Evolutionary conservation across 2,113 vertebrate species (phyloP), one percentile per base, ranked within the genome.

Genomic region (Bungarus multicinctus): DNA sequence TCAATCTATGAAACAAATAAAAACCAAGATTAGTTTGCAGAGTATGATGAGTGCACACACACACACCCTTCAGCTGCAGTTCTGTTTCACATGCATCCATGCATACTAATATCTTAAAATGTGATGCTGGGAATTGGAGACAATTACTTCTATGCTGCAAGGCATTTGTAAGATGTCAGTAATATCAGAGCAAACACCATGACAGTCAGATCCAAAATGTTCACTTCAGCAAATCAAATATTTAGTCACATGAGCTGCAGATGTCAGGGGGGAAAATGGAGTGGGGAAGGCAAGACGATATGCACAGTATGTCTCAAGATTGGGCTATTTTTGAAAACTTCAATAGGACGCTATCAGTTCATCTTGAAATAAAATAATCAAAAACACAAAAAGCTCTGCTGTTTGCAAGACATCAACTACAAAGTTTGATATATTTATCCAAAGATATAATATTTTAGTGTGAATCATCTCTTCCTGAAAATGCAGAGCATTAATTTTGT

Each of bases 1-100:
- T 95, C 95, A 95, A 96, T 96, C 87, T 87, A 93, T 2, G 2
- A 97, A 92, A 98, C 96, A 97, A 98, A 96, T 93, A 94, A 94
- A 64, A 85, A 95, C 22, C 88, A 97, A 96, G 92, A 97, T 96
- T 94, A 95, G 93, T 95, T 96, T 98, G 96, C 94, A 96, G 93
- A 92, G 93, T 94, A 95, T 60, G 94, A 96, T 95, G 87, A 97
- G 96, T 87, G 95, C 94, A 94, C 95, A 30, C 95, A 23, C 93
- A 96, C 89, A 96, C 55, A n/a, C 93, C 95, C 95, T 96, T 97
- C 96, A 98, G 95, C 96, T 96, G 95, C n/a, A 94, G 69, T 90
- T 96, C 95, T 94, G 94, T 95, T 95, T 95, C 96, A 94, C 16
- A 34, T 60, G 53, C 96, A 95, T 94, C 96, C 97, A 96, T 53